A percentile compares a stretch with the other conserved stretches of the same genome.
These are phyloP conservation scores for Drosophila punjabiensis DNA, from an alignment of 1,140 invertebrate genomes.

Conservation along the genomic window DNA sequence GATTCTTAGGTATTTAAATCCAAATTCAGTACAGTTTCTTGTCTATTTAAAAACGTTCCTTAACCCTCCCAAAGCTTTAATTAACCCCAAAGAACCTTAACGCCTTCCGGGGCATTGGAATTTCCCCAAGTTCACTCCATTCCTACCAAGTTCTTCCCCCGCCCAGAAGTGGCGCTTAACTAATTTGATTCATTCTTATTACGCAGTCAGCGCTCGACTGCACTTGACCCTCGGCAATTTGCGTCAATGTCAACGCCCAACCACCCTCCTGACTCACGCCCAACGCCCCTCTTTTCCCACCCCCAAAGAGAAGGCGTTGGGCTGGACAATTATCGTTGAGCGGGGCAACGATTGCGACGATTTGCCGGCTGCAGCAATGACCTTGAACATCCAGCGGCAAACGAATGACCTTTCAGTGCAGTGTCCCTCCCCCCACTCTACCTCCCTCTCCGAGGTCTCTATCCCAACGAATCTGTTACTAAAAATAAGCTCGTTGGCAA, in stretches of 20 bases:
- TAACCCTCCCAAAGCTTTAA: not conserved
- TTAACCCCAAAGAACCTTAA: not conserved
- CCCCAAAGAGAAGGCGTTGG: not conserved
- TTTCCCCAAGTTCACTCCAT: slow-evolving; percentile 15
- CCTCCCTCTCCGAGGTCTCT: not conserved
- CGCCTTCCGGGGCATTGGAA: slow-evolving; percentile 3
- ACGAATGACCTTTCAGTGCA: slow-evolving; percentile 77
- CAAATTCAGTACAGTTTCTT: not conserved
- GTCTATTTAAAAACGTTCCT: not conserved
- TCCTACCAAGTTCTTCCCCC: slow-evolving; percentile 21
- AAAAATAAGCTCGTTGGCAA: slow-evolving; percentile 75
- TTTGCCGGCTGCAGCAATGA: slow-evolving; percentile 52
- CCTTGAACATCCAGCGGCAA: slow-evolving; percentile 63
- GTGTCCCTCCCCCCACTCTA: not conserved
- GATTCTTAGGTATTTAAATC: not conserved
- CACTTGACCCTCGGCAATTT: slow-evolving; percentile 79
- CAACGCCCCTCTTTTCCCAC: not conserved
- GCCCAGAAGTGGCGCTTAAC: slow-evolving; percentile 48
- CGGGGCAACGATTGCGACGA: slow-evolving; percentile 40
- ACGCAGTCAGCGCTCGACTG: slow-evolving; percentile 52
- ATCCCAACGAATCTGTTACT: slow-evolving; percentile 54
- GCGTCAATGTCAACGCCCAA: slow-evolving; percentile 74
- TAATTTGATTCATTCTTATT: slow-evolving; percentile 75
- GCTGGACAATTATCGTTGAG: slow-evolving; percentile 62
- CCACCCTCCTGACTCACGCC: not conserved